These are phyloP conservation scores for Magallana nippona DNA, from an alignment of 2,888 invertebrate genomes.

Conservation along the genomic window DNA sequence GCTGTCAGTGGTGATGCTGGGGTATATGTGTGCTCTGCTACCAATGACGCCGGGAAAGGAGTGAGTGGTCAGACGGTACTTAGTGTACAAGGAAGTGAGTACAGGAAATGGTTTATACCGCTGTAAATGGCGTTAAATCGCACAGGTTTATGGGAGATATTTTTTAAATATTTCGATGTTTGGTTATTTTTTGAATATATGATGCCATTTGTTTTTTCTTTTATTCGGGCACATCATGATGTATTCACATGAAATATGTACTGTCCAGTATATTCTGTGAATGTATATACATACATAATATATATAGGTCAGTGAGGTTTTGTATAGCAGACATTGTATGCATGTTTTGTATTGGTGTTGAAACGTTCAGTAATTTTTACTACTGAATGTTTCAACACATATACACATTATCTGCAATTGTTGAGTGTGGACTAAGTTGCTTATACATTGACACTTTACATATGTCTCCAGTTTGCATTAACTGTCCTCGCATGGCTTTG, in stretches of 20 bases:
- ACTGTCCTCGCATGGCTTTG: neutral
- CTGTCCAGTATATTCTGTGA: neutral
- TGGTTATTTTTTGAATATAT: no score
- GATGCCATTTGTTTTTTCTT: neutral
- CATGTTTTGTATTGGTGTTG: neutral
- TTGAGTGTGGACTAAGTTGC: neutral
- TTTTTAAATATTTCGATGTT: neutral
- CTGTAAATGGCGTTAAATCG: neutral
- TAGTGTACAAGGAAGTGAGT: conserved; percentile 47
- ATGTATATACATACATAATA: neutral
- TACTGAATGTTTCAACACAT: conserved; percentile 11
- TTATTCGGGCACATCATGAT: conserved; percentile 7
- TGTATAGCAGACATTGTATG: neutral
- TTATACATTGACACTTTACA: neutral
- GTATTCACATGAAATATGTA: no score
- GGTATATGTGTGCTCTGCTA: conserved; percentile 46
- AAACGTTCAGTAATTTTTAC: neutral
- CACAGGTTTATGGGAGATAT: neutral
- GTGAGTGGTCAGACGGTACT: conserved; percentile 43
- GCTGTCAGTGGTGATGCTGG: conserved; percentile 39
- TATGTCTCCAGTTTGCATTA: neutral
- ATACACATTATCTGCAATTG: neutral
- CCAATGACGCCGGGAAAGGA: conserved; percentile 49
- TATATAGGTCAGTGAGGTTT: neutral
- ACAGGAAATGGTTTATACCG: neutral